Percentiles rank a stretch among this genome's conserved stretches.
Evolutionary conservation across 2,113 vertebrate species (phyloP).

Genomic region (Erpornis zantholeuca): DNA sequence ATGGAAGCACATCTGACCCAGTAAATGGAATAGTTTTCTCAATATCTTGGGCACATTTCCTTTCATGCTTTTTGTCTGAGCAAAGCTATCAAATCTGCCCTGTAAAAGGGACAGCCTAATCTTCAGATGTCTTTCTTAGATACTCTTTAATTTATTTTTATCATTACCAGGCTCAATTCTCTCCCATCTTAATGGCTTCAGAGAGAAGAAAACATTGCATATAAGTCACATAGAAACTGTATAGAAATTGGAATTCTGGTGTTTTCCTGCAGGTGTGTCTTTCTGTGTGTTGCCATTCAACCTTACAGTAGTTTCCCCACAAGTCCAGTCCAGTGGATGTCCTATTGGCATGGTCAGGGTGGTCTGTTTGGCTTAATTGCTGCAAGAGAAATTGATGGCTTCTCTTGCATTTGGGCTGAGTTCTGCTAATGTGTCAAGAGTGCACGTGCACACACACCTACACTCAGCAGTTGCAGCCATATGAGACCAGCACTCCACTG

Average conservation of each 20-base stretch:
- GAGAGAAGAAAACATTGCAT: neutral
- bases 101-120: neutral
- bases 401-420: neutral
- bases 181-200: neutral
- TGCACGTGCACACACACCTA: neutral
- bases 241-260: neutral
- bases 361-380: neutral
- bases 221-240: accelerated
- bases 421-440: neutral
- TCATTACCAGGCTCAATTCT: neutral
- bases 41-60: neutral
- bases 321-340: neutral
- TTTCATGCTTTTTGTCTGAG: neutral
- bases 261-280: neutral
- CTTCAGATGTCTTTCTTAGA: neutral
- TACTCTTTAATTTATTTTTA: neutral
- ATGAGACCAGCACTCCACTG: conserved; percentile 8
- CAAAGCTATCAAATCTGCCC: neutral
- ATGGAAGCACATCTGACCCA: neutral
- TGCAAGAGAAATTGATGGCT: neutral
- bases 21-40: neutral
- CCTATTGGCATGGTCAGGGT: neutral
- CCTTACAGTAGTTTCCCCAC: neutral
- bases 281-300: neutral
- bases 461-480: neutral